Conservation (phyloP, 2,113 vertebrate genomes). For the Dicaeum eximium region DNA sequence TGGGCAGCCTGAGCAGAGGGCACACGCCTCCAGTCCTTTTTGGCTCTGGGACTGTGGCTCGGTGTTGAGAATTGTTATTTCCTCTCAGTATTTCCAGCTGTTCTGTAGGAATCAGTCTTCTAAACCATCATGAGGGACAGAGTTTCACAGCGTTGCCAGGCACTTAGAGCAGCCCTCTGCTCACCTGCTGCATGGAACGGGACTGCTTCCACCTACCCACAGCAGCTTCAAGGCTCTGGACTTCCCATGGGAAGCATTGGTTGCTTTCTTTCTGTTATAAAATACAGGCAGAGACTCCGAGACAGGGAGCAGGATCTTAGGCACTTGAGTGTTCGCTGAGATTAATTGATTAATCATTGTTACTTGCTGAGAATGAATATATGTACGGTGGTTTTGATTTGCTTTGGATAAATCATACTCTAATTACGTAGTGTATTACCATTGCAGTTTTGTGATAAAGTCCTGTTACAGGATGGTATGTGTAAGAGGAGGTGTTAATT, state of each 20-base stretch:
- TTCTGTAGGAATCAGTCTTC: not conserved
- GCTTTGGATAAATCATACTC: not conserved
- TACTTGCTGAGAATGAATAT: not conserved
- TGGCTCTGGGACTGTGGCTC: not conserved
- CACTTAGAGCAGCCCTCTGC: not conserved
- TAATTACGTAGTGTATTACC: fast-evolving
- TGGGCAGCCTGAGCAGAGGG: not conserved
- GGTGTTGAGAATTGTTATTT: not conserved
- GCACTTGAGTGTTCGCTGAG: fast-evolving
- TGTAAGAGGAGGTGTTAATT: not conserved
- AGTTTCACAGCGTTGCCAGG: fast-evolving
- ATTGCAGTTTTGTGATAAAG: not conserved
- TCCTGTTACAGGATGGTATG: not conserved
- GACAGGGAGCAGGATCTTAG: not conserved
- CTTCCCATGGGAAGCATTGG: not conserved
- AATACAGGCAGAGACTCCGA: not conserved
- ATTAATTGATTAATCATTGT: not conserved
- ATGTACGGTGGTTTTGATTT: not conserved
- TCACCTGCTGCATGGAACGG: fast-evolving
- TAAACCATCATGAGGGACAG: fast-evolving
- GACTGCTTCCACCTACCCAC: not conserved
- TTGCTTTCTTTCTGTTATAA: not conserved
- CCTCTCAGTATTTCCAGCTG: not conserved
- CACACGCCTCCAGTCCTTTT: not conserved
- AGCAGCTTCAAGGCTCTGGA: not conserved